These are phyloP conservation scores for Oryctes rhinoceros DNA, from an alignment of 1,140 invertebrate species.

Conservation along the genomic window DNA sequence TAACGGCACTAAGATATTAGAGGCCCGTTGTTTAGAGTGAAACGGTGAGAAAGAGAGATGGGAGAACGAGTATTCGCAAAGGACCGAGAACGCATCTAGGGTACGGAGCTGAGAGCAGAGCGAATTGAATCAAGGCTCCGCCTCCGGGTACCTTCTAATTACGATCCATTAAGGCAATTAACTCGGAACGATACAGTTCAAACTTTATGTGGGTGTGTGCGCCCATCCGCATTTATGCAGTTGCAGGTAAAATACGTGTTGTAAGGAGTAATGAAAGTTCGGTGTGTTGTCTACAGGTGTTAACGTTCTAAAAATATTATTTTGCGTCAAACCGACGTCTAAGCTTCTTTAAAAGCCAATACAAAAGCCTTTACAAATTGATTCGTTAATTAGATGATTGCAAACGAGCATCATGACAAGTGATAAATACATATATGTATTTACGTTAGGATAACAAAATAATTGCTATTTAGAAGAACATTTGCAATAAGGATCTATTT, in stretches of 20 bases:
- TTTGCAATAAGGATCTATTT: no score
- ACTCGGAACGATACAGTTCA: slow-evolving; percentile 39
- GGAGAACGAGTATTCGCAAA: background rate
- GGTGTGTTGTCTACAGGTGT: no score
- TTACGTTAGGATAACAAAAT: no score
- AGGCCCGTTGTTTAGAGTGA: slow-evolving; percentile 32
- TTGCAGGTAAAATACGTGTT: background rate
- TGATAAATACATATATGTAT: no score
- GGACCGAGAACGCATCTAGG: background rate
- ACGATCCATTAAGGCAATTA: slow-evolving; percentile 42
- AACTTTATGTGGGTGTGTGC: slow-evolving; percentile 26
- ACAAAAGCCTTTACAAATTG: no score
- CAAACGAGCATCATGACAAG: no score
- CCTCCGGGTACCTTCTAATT: slow-evolving; percentile 41
- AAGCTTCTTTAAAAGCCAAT: no score
- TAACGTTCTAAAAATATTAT: no score
- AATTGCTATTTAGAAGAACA: no score
- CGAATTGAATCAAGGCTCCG: slow-evolving; percentile 38
- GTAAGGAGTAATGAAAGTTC: no score
- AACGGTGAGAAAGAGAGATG: background rate
- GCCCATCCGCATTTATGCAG: background rate
- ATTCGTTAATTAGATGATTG: no score
- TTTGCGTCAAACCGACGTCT: no score
- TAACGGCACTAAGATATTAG: slow-evolving; percentile 34
- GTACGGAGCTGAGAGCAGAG: slow-evolving; percentile 16